phyloP scores from a whole-genome alignment of 2,888 invertebrate genomes.

The Marronus borbonicus region DNA sequence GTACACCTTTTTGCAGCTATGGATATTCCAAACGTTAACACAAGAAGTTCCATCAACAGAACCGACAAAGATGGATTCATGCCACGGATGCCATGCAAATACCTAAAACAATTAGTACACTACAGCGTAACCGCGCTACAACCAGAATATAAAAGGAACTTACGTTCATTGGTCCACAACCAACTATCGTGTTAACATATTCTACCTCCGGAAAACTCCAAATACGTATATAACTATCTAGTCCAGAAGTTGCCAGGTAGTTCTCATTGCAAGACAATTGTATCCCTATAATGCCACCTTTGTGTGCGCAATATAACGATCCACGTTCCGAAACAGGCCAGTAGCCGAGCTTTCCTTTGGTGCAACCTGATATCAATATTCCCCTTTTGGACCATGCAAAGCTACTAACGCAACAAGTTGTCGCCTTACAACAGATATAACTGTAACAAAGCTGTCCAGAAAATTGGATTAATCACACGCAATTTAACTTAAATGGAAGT shows the following conservation, averaged over 20 bases:
- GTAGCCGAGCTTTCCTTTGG: slow-evolving; percentile 55
- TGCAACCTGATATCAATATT: slow-evolving; percentile 58
- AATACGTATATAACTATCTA: slow-evolving; percentile 56
- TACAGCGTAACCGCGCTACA: background rate
- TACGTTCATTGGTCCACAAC: slow-evolving; percentile 35
- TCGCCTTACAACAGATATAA: slow-evolving; percentile 25
- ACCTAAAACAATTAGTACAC: slow-evolving; percentile 51
- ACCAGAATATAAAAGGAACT: background rate
- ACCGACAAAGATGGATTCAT: slow-evolving; percentile 67
- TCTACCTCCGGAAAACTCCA: slow-evolving; percentile 56
- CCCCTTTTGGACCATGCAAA: slow-evolving; percentile 55
- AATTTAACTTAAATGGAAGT: too few relatives aligned
- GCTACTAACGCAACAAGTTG: slow-evolving; percentile 53
- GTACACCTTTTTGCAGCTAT: slow-evolving; percentile 48
- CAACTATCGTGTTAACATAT: slow-evolving; percentile 3
- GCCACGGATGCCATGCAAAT: slow-evolving; percentile 72
- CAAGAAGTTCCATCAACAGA: slow-evolving; percentile 59
- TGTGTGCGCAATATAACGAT: slow-evolving; percentile 50
- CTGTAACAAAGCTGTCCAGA: slow-evolving; percentile 1
- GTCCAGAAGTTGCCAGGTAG: slow-evolving; percentile 58
- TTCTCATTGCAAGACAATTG: slow-evolving; percentile 59
- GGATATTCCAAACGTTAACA: slow-evolving; percentile 56
- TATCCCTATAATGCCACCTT: slow-evolving; percentile 56
- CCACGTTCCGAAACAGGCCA: slow-evolving; percentile 49
- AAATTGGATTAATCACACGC: too few relatives aligned